phyloP scores from a whole-genome alignment of 2,888 invertebrate genomes.

The Operophtera brumata region DNA sequence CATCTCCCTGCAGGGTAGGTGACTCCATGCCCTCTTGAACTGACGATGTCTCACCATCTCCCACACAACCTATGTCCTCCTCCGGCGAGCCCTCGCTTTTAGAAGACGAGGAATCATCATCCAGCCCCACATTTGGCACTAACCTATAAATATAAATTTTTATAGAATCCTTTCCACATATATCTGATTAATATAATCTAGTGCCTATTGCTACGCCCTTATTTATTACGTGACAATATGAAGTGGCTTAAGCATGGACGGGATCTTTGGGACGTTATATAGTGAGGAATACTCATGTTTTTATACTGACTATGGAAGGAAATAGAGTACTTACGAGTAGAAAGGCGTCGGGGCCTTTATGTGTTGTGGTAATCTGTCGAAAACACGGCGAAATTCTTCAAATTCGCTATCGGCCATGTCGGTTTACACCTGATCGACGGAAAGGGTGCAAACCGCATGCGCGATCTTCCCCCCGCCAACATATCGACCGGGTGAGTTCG shows the following conservation, averaged over 20 bases:
- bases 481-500: slow-evolving; percentile 58
- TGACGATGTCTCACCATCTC: slow-evolving; percentile 71
- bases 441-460: slow-evolving; percentile 59
- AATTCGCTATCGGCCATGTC: slow-evolving; percentile 96
- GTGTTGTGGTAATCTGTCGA: slow-evolving; percentile 89
- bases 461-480: slow-evolving; percentile 45
- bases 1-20: slow-evolving; percentile 55
- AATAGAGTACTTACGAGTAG: slow-evolving; percentile 89
- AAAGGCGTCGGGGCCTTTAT: slow-evolving; percentile 89
- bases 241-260: slow-evolving; percentile 17
- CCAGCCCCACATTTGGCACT: slow-evolving; percentile 91
- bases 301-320: slow-evolving; percentile 8
- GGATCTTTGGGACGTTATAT: slow-evolving; percentile 16
- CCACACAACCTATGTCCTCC: slow-evolving; percentile 81
- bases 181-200: background rate
- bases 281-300: background rate
- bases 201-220: slow-evolving; percentile 21
- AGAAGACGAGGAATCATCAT: slow-evolving; percentile 90
- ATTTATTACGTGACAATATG: slow-evolving; percentile 41
- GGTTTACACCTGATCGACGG: slow-evolving; percentile 85
- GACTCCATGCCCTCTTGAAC: slow-evolving; percentile 45
- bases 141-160: slow-evolving; percentile 77
- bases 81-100: slow-evolving; percentile 86
- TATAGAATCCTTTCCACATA: slow-evolving; percentile 1
- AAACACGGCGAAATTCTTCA: slow-evolving; percentile 94